Conservation (phyloP, 92 coral and sea anemone species). For the Palythoa heliodiscus region DNA sequence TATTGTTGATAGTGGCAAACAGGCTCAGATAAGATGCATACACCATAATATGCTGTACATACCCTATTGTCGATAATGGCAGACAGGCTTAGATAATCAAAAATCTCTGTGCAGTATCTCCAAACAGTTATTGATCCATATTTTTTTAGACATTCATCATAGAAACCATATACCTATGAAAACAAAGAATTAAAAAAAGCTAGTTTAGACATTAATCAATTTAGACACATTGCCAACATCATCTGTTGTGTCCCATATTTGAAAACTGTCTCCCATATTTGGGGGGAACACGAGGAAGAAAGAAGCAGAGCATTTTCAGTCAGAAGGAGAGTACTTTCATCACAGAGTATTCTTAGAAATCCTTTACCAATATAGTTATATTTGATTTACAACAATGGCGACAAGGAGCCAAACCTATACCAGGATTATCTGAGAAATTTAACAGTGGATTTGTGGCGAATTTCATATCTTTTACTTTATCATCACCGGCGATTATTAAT, state of each 20-base stretch:
- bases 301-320: background rate
- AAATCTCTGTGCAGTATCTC: conserved; percentile 99
- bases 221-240: no score
- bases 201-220: background rate
- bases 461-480: background rate
- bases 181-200: background rate
- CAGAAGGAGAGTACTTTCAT: no score
- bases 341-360: background rate
- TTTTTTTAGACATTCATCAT: conserved; percentile 98
- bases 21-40: conserved; percentile 71
- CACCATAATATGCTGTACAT: background rate
- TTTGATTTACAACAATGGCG: background rate
- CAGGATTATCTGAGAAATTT: background rate
- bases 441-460: background rate
- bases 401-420: background rate
- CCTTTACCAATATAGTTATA: background rate
- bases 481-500: conserved; percentile 12
- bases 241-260: background rate
- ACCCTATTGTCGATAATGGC: conserved; percentile 99
- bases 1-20: conserved; percentile 96
- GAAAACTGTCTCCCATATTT: background rate
- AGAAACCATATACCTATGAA: conserved; percentile 95
- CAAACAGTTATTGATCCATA: conserved; percentile 99
- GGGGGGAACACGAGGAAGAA: no score
- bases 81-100: conserved; percentile 96